A percentile compares a stretch with the other conserved stretches of the same genome.
Conservation (phyloP, 2,113 vertebrate species). For the Triplophysa tibetana region DNA sequence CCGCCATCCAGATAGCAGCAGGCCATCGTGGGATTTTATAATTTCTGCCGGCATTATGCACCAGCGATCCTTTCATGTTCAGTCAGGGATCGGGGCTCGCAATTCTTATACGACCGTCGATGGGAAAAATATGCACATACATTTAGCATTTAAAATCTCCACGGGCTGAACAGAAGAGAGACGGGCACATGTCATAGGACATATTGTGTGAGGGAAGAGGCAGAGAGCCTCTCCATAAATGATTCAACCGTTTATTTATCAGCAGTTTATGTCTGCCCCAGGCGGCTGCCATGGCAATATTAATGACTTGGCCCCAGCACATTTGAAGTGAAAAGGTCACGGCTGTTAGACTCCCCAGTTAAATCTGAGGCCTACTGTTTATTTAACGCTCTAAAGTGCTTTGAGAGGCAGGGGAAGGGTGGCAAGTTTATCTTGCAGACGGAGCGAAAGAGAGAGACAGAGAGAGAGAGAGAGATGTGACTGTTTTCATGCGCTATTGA, state of each 20-base stretch:
- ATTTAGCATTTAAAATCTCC: constrained; percentile 95
- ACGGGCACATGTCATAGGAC: constrained; percentile 84
- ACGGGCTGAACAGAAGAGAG: constrained; percentile 85
- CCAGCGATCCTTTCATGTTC: constrained; percentile 95
- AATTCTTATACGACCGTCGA: constrained; percentile 94
- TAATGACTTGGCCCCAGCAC: constrained; percentile 64
- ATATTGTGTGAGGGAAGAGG: constrained; percentile 75
- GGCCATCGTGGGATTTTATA: constrained; percentile 89
- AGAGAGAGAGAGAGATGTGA: constrained; percentile 3
- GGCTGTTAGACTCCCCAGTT: constrained; percentile 62
- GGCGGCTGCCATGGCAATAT: constrained; percentile 71
- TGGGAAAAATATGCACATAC: constrained; percentile 99
- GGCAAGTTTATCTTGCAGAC: not conserved
- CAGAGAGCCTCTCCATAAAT: constrained; percentile 80
- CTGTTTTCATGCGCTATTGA: constrained; percentile 22
- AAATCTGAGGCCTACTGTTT: constrained; percentile 59
- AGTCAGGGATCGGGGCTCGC: constrained; percentile 81
- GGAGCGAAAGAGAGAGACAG: not conserved
- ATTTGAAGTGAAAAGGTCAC: constrained; percentile 71
- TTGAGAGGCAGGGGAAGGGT: constrained; percentile 27
- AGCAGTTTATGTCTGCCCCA: constrained; percentile 81
- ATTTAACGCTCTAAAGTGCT: constrained; percentile 48
- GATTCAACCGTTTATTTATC: constrained; percentile 86
- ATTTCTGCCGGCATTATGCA: constrained; percentile 95
- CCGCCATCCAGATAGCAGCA: constrained; percentile 84